phyloP scores from a whole-genome alignment of 2,113 vertebrate species.

The Hassar affinis region DNA sequence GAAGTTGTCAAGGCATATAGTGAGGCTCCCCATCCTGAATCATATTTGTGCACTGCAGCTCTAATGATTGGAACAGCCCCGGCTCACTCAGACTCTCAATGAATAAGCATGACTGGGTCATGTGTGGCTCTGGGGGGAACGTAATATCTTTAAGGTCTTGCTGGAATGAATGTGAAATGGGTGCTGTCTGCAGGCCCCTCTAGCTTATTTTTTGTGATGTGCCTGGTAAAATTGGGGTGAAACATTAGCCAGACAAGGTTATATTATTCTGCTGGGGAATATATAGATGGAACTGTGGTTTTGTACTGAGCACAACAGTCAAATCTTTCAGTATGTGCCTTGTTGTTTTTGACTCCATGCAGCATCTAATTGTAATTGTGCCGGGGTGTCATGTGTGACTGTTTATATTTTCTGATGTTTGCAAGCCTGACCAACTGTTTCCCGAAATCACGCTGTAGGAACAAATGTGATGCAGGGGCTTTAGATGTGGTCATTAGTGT shows the following conservation, averaged over 20 bases:
- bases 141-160: constrained; percentile 37
- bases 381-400: neutral
- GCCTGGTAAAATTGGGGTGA: constrained; percentile 9
- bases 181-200: constrained; percentile 10
- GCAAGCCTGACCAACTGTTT: constrained; percentile 7
- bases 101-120: constrained; percentile 52
- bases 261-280: constrained; percentile 28
- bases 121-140: constrained; percentile 35
- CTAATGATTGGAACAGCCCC: constrained; percentile 32
- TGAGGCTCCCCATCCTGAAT: constrained; percentile 20
- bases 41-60: constrained; percentile 26
- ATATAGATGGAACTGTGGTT: constrained; percentile 17
- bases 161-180: constrained; percentile 21
- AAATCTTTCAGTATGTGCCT: constrained; percentile 2
- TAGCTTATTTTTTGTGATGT: constrained; percentile 13
- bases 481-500: constrained; percentile 24
- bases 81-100: constrained; percentile 42
- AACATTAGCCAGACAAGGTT: constrained; percentile 25
- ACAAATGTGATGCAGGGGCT: constrained; percentile 14
- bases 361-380: neutral
- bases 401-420: neutral
- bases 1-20: constrained; percentile 13
- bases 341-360: neutral
- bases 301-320: constrained; percentile 12
- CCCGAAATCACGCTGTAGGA: neutral